phyloP scores from a whole-genome alignment of 2,888 invertebrate species.

The Trichopria drosophilae region DNA sequence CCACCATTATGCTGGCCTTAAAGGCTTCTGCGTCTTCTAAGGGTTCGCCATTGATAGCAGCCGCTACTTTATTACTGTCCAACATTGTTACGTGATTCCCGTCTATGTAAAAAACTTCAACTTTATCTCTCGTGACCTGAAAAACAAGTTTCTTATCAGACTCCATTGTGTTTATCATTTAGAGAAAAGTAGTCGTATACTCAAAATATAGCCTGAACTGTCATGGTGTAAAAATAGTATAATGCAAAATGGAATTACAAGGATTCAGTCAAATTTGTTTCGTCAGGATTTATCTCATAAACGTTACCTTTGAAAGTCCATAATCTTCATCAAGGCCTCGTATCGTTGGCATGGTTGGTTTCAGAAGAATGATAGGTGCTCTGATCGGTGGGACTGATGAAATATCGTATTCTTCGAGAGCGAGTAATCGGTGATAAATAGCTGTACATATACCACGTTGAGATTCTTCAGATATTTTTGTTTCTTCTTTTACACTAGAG shows the following conservation, averaged over 20 bases:
- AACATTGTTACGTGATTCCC: constrained; percentile 74
- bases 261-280: too few relatives aligned
- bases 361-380: constrained; percentile 66
- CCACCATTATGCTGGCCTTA: constrained; percentile 42
- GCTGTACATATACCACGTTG: constrained; percentile 55
- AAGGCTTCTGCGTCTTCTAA: constrained; percentile 46
- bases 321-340: constrained; percentile 68
- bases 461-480: constrained; percentile 54
- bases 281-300: too few relatives aligned
- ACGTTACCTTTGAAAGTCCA: constrained; percentile 59
- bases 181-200: constrained; percentile 1
- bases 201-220: too few relatives aligned
- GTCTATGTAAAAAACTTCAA: constrained; percentile 68
- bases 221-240: too few relatives aligned
- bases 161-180: neutral
- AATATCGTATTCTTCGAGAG: constrained; percentile 60
- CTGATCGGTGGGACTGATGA: constrained; percentile 61
- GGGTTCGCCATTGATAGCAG: constrained; percentile 49
- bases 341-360: constrained; percentile 66
- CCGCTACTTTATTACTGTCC: constrained; percentile 67
- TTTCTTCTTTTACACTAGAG: constrained; percentile 53
- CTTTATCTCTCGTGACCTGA: constrained; percentile 61
- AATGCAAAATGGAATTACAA: too few relatives aligned
- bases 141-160: constrained; percentile 29
- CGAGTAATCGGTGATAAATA: constrained; percentile 63